Evolutionary conservation across 2,113 vertebrate species (phyloP), one percentile per base, ranked within the genome.

Genomic region (Microtus oregoni): DNA sequence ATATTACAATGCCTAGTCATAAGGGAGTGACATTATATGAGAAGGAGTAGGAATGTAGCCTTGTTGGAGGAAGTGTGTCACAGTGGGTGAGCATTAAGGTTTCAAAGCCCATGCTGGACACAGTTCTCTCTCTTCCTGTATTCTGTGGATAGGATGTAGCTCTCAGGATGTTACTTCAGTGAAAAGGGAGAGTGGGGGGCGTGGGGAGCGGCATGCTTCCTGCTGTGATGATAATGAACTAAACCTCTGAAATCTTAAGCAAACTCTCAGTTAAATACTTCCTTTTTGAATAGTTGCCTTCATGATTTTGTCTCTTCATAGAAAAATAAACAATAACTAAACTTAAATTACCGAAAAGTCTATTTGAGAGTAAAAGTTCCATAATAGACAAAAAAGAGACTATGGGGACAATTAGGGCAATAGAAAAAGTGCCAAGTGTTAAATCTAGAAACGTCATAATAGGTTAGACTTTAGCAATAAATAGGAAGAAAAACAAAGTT

Each of bases 391-490:
- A 58, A 93, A 94, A 96, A 93, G 35, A 79, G 5, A 75, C 92
- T 52, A 26, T 17, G 41, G 91, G 76, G 65, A 82, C 63, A 94
- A 93, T 96, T 85, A 96, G 44, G 50, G 67, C 68, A 91, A 77
- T 7, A 83, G 58, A 92, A 12, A 3, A 38, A 55, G 35, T 93
- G 63, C 82, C 85, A 95, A 92, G 65, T 85, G 68, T 94, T 98
- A 85, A 97, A 86, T 93, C 90, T 94, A 67, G 20, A 92, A 90
- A 95, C 86, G 5, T 86, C 22, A 38, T 86, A 91, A 91, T 52
- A 96, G n/a, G 61, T 95, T 97, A 90, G 20, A 92, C 94, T 90
- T 63, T 89, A 92, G 92, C 41, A 95, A 89, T 55, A 97, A 94
- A 50, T 38, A 81, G 28, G 91, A 96, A 2, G 0, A 82, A 96